Evolutionary conservation across 2,797 vertebrate species (phyloP).

Genomic region (Mustela erminea): DNA sequence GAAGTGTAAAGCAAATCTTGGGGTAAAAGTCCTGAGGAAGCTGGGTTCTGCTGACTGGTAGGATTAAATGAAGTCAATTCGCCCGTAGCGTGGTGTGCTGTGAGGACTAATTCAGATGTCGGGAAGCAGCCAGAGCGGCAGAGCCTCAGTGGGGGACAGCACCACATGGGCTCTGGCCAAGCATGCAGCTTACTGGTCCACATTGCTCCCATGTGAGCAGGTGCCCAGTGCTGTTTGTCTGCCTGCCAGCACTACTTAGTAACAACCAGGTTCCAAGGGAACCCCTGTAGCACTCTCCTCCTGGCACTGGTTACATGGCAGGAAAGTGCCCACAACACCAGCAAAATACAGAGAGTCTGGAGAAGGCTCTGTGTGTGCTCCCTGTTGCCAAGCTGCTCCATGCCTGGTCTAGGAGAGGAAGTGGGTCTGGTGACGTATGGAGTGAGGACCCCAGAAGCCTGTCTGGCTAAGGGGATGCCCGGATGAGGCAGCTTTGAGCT

Average conservation of each 20-base stretch:
- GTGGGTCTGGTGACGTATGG: no score
- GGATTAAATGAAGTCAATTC: background rate
- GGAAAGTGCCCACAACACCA: background rate
- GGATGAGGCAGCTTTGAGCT: background rate
- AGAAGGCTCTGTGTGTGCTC: background rate
- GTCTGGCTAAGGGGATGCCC: background rate
- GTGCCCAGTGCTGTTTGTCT: background rate
- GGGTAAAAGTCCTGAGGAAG: background rate
- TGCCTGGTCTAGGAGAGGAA: background rate
- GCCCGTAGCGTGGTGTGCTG: background rate
- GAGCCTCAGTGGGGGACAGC: background rate
- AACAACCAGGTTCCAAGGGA: background rate
- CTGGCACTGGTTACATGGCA: background rate
- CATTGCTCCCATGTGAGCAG: background rate
- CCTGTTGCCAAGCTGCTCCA: background rate
- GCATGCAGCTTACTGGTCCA: no score
- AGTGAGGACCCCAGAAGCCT: background rate
- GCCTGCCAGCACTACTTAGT: background rate
- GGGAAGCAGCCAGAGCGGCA: background rate
- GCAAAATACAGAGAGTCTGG: background rate
- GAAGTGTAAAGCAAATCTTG: background rate
- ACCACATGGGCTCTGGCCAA: background rate
- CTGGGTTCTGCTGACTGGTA: background rate
- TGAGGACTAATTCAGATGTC: background rate
- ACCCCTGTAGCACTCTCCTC: background rate